Evolutionary conservation across 2,888 invertebrate species (phyloP).

Genomic region (Volucella inanis): DNA sequence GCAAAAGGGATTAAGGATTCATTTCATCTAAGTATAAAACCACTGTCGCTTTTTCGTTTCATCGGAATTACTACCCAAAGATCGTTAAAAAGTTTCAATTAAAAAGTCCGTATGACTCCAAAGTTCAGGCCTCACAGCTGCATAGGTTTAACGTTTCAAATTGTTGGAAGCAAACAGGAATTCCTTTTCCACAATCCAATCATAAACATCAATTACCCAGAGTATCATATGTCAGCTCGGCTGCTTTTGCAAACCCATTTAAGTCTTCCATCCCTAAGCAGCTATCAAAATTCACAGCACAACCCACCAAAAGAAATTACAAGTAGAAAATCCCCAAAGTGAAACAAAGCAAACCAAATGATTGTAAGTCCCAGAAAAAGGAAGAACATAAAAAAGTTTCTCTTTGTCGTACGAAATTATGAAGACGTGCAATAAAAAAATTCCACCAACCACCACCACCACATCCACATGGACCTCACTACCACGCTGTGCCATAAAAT

Average conservation of each 20-base stretch:
- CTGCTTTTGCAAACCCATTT: constrained; percentile 3
- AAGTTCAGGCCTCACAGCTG: no score
- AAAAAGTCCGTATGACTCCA: no score
- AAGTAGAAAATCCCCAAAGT: neutral
- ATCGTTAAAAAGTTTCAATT: no score
- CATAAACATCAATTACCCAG: constrained; percentile 19
- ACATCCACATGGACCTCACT: no score
- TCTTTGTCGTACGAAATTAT: constrained; percentile 34
- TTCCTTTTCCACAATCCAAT: constrained; percentile 7
- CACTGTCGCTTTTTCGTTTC: no score
- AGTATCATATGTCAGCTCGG: constrained; percentile 17
- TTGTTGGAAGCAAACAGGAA: no score
- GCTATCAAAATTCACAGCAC: constrained; percentile 51
- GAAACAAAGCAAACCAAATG: constrained; percentile 1
- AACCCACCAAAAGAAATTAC: constrained; percentile 21
- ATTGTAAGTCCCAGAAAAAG: neutral
- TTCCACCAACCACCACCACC: constrained; percentile 44
- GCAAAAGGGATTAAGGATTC: no score
- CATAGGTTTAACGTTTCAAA: no score
- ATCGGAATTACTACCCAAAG: no score
- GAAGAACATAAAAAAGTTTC: neutral
- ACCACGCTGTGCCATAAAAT: constrained; percentile 53
- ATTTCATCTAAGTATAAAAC: no score
- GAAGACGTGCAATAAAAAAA: constrained; percentile 43
- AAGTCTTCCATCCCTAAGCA: constrained; percentile 15